These are phyloP conservation scores for Phaethon lepturus DNA, from an alignment of 2,113 vertebrate species.

Conservation along the genomic window DNA sequence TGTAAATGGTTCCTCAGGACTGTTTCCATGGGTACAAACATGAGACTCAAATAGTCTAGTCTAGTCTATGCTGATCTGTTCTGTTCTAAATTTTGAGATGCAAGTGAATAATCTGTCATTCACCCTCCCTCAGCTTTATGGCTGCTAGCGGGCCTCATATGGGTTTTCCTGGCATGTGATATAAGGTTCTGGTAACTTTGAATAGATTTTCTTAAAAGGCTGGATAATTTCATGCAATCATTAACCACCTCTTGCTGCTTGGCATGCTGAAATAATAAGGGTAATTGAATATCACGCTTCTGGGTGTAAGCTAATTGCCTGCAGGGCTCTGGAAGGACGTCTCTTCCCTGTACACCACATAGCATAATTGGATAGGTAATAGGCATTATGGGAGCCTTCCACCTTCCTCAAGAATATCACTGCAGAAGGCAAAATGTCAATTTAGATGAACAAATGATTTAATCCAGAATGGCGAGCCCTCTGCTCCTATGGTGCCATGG, in stretches of 20 bases:
- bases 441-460: slow-evolving; percentile 31
- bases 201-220: not conserved
- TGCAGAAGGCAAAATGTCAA: slow-evolving; percentile 30
- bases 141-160: not conserved
- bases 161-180: not conserved
- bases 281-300: slow-evolving; percentile 27
- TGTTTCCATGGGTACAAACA: not conserved
- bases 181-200: not conserved
- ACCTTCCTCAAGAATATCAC: slow-evolving; percentile 19
- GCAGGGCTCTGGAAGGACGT: slow-evolving; percentile 19
- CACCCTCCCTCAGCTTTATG: not conserved
- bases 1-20: not conserved
- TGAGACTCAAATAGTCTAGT: not conserved
- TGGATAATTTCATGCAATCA: slow-evolving; percentile 1
- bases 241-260: slow-evolving; percentile 34
- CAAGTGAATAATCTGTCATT: not conserved
- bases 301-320: slow-evolving; percentile 28
- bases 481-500: not conserved
- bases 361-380: not conserved
- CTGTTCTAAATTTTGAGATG: not conserved
- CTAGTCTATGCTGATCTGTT: no score
- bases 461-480: not conserved
- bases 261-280: slow-evolving; percentile 30
- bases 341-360: not conserved
- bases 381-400: slow-evolving; percentile 27